Percentiles rank a stretch among this genome's conserved stretches.
Evolutionary conservation across 1,140 invertebrate genomes (phyloP).

Genomic region (Drosophila ogumai): DNA sequence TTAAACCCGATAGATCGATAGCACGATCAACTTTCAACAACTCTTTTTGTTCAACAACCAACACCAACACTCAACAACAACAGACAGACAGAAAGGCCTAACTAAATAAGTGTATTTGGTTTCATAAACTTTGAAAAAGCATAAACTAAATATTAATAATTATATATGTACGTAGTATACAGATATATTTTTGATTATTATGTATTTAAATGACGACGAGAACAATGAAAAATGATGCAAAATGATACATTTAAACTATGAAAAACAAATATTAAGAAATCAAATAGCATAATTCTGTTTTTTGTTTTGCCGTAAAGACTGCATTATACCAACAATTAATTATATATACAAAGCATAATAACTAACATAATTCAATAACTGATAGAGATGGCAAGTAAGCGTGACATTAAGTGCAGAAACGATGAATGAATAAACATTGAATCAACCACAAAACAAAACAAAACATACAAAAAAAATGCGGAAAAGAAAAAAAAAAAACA

Average conservation of each 20-base stretch:
- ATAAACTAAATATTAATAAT: conserved; percentile 70
- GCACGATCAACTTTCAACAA: conserved; percentile 5
- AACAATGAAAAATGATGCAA: conserved; percentile 42
- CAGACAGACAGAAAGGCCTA: conserved; percentile 45
- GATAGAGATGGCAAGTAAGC: conserved; percentile 35
- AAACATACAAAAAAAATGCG: conserved; percentile 12
- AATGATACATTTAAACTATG: conserved; percentile 30
- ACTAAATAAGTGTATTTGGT: conserved; percentile 80
- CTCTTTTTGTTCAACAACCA: conserved; percentile 29
- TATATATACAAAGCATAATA: conserved; percentile 72
- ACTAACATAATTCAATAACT: conserved; percentile 52
- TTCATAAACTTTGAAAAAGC: conserved; percentile 75
- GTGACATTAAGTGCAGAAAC: conserved; percentile 25
- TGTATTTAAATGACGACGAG: conserved; percentile 56
- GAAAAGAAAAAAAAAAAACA: conserved; percentile 21
- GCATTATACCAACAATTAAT: conserved; percentile 84
- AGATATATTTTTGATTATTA: conserved; percentile 80
- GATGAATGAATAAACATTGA: conserved; percentile 36
- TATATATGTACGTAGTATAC: conserved; percentile 52
- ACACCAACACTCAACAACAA: conserved; percentile 15
- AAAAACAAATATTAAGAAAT: conserved; percentile 60
- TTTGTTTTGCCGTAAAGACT: conserved; percentile 85
- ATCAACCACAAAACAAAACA: conserved; percentile 21
- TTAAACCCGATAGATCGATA: conserved; percentile 5
- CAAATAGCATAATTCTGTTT: conserved; percentile 81